Base-by-base conservation (phyloP, 1,140 invertebrate species). In the Temnothorax curvispinosus region DNA sequence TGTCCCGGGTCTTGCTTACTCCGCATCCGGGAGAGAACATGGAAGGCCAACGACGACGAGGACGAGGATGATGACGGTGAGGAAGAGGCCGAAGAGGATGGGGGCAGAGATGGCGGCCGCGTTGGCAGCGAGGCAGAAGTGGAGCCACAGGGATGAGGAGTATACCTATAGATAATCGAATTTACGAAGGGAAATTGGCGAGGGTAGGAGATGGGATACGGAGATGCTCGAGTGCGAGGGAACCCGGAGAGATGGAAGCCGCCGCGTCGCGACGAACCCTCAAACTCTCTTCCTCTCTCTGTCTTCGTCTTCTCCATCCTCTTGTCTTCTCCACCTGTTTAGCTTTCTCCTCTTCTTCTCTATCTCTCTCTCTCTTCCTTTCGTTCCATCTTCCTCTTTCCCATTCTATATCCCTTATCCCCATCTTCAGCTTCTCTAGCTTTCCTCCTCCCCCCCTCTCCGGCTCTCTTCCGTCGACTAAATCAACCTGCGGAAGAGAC, bases 151-250 rank as follows among this genome's bases (percentile, higher is more conserved):
- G 80, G 56, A 87, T 75, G 58, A 81, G 60, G 71, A 87, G 85
- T 93, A 92, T 93, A 93, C 89, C 93, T 93, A 93, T 93, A 93
- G 93, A 94, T 95, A 94, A 95, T 95, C 94, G 93, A 94, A 95
- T 94, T 93, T 92, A 90, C 92, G 87, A 89, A 93, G 91, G 93
- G 93, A 95, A 95, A 94, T 94, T 91, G 92, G 92, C 71, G 92
- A 88, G 80, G 87, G 80, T 88, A 69, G 85, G 69, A 92, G 88
- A 89, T 86, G 85, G 77, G 64, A 87, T 74, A 77, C n/a, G 47
- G 87, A 35, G 54, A 62, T 72, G 60, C 54, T 62, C 35, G 54
- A 85, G 82, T 27, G 76, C 21, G 82, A 84, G 90, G 18, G 64
- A 87, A 82, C 80, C 52, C 52, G 54, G 85, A 74, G 71, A 78